Evolutionary conservation across 2,797 vertebrate genomes (phyloP).

Genomic region (Mus caroli): DNA sequence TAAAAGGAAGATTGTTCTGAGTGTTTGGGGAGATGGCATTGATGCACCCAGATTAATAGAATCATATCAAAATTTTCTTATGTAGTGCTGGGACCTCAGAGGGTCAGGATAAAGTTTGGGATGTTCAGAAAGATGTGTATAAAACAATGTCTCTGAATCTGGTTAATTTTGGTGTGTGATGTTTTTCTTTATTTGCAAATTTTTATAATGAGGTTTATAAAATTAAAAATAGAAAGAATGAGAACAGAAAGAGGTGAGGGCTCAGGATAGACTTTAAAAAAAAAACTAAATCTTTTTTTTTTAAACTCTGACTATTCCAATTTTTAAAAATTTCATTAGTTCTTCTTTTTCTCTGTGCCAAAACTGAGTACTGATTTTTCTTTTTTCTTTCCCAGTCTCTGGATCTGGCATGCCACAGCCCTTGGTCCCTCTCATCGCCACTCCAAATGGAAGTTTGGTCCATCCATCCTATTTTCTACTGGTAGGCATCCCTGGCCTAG

Average conservation of each 20-base stretch:
- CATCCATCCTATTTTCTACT: constrained; percentile 80
- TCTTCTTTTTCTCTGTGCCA: background rate
- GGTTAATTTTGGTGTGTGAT: background rate
- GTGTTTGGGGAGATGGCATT: background rate
- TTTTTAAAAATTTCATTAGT: background rate
- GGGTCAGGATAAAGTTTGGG: background rate
- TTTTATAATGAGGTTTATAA: background rate
- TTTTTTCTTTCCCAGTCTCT: constrained; percentile 49
- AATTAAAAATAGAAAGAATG: background rate
- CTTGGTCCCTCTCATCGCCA: background rate
- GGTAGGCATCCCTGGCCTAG: constrained; percentile 81
- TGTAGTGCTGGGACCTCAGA: background rate
- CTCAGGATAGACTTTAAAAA: background rate
- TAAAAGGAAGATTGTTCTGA: background rate
- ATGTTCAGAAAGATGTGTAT: background rate
- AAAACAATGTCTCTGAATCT: background rate
- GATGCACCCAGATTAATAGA: background rate
- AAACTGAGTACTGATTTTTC: background rate
- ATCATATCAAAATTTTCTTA: background rate
- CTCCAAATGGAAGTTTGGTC: constrained; percentile 72
- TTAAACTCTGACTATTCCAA: background rate
- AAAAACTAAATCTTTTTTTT: background rate
- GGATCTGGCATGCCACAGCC: constrained; percentile 26
- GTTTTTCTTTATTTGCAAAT: background rate
- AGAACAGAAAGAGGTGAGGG: background rate